phyloP scores from a whole-genome alignment of 2,113 vertebrate species.

The Balaenoptera acutorostrata region DNA sequence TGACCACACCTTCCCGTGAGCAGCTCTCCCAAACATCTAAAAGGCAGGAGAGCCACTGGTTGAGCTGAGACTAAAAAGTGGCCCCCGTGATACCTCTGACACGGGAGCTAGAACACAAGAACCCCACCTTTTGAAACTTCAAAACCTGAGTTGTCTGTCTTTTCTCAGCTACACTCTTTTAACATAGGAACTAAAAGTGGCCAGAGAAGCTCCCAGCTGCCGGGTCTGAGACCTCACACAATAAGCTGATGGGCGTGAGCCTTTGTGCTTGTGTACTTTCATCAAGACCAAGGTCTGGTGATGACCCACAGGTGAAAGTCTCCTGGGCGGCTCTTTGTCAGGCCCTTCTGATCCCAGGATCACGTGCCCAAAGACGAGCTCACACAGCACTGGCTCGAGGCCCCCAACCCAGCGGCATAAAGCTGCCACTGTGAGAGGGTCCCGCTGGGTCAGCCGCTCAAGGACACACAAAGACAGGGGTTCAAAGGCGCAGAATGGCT shows the following conservation, averaged over 20 bases:
- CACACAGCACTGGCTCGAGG: not conserved
- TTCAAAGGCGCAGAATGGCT: not conserved
- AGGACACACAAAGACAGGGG: not conserved
- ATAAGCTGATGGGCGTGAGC: not conserved
- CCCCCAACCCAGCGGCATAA: not conserved
- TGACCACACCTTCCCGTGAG: accelerated
- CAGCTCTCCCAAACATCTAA: accelerated
- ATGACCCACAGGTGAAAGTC: not conserved
- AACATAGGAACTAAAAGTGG: not conserved
- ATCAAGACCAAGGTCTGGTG: not conserved
- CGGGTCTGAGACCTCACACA: not conserved
- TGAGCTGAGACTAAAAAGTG: not conserved
- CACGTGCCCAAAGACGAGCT: not conserved
- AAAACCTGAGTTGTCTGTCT: not conserved
- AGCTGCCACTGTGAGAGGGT: not conserved
- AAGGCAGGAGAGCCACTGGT: not conserved
- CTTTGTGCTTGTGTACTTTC: not conserved
- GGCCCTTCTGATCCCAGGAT: not conserved
- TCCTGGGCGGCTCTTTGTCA: not conserved
- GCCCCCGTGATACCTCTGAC: not conserved
- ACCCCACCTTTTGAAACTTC: not conserved
- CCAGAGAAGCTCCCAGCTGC: too few species aligned
- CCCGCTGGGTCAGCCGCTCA: accelerated
- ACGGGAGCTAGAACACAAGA: not conserved
- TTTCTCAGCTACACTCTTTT: not conserved